phyloP scores from a whole-genome alignment of 64 coral and sea anemone genomes.

The Actinia equina region DNA sequence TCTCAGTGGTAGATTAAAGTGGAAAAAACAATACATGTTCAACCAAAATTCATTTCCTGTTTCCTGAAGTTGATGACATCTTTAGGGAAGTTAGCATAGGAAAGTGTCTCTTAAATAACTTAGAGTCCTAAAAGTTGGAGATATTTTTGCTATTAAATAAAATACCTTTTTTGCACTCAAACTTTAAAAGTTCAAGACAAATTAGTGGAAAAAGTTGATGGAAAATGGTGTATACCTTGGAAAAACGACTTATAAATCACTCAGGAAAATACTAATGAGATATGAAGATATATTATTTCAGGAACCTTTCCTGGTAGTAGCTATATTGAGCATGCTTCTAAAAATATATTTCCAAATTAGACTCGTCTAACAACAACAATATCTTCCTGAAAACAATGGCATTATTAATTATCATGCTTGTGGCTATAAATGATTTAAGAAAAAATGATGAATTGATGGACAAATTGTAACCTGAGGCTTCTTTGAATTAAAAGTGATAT shows the following conservation, averaged over 20 bases:
- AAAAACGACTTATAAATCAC: not conserved
- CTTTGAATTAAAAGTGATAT: no score
- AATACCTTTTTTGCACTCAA: no score
- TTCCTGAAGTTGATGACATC: not conserved
- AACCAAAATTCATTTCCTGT: not conserved
- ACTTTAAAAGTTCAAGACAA: no score
- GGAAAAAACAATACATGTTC: not conserved
- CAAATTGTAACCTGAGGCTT: no score
- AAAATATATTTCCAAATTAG: not conserved
- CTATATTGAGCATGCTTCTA: not conserved
- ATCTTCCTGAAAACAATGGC: not conserved
- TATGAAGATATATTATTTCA: not conserved
- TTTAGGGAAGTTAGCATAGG: not conserved
- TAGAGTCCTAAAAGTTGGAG: not conserved
- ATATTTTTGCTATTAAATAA: no score
- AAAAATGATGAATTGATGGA: not conserved
- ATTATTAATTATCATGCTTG: no score
- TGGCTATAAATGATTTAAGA: not conserved
- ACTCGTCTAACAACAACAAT: not conserved
- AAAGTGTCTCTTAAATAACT: not conserved
- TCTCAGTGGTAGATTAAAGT: not conserved
- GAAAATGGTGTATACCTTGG: no score
- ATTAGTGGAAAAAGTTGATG: no score
- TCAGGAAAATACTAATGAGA: not conserved
- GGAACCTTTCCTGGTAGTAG: not conserved